These are phyloP conservation scores for Lymantria monacha DNA, from an alignment of 2,888 invertebrate genomes.

Conservation along the genomic window DNA sequence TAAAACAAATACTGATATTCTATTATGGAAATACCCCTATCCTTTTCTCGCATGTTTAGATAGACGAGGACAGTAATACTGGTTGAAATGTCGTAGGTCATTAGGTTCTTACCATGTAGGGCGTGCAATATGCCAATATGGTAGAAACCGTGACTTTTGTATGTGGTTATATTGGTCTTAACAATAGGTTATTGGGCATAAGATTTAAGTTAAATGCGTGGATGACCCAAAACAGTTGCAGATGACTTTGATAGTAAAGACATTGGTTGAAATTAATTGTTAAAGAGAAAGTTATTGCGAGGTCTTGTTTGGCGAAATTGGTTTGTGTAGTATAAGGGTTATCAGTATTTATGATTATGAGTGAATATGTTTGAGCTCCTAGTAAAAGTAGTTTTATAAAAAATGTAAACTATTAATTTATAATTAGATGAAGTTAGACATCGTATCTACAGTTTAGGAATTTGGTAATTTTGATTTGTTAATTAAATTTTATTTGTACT, in stretches of 20 bases:
- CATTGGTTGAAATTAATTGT: slow-evolving; percentile 50
- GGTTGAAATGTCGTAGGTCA: slow-evolving; percentile 82
- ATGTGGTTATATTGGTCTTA: slow-evolving; percentile 49
- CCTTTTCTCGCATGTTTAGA: slow-evolving; percentile 45
- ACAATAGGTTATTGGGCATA: slow-evolving; percentile 70
- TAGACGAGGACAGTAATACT: slow-evolving; percentile 57
- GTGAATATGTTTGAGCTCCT: no score
- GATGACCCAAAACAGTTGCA: slow-evolving; percentile 53
- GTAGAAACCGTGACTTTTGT: slow-evolving; percentile 74
- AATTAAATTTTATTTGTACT: no score
- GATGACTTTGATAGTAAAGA: slow-evolving; percentile 69
- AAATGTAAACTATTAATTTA: no score
- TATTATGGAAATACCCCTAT: slow-evolving; percentile 68
- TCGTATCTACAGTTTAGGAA: no score
- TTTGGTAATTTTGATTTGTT: no score
- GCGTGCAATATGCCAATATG: slow-evolving; percentile 81
- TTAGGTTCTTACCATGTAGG: slow-evolving; percentile 77
- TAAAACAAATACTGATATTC: slow-evolving; percentile 76
- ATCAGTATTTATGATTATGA: no score
- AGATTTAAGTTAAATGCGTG: slow-evolving; percentile 63
- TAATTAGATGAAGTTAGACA: no score
- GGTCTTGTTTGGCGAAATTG: slow-evolving; percentile 22
- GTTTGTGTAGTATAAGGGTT: slow-evolving; percentile 6
- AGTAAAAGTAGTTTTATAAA: no score
- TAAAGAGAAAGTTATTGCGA: slow-evolving; percentile 25